Evolutionary conservation across 2,888 invertebrate genomes (phyloP).

Genomic region (Cepaea hortensis): DNA sequence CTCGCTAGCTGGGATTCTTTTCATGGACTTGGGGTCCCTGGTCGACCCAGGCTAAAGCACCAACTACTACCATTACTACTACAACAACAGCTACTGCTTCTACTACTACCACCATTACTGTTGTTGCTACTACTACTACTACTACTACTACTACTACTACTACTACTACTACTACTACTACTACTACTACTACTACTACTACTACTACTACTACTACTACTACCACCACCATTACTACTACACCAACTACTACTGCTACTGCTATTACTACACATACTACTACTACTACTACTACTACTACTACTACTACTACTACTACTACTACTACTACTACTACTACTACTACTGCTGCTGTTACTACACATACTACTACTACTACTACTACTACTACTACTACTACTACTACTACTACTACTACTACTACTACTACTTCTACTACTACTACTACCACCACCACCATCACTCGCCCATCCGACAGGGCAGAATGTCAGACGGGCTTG

Average conservation of each 20-base stretch:
- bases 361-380: background rate
- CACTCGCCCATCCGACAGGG: background rate
- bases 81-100: too few species aligned
- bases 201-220: background rate
- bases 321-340: background rate
- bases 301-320: background rate
- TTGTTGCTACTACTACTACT: slow-evolving; percentile 2
- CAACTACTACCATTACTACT: background rate
- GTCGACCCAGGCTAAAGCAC: background rate
- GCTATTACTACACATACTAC: too few species aligned
- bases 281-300: background rate
- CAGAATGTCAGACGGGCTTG: too few species aligned
- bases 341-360: background rate
- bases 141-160: background rate
- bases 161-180: background rate
- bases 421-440: background rate
- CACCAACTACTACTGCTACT: too few species aligned
- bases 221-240: background rate
- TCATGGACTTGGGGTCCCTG: background rate
- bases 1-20: too few species aligned
- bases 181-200: background rate
- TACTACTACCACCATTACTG: background rate
- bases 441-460: background rate
- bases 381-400: background rate
- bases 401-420: background rate